Evolutionary conservation across 35 echinoderm and acorn worm genomes (phyloP).

Genomic region (Apostichopus parvimensis): DNA sequence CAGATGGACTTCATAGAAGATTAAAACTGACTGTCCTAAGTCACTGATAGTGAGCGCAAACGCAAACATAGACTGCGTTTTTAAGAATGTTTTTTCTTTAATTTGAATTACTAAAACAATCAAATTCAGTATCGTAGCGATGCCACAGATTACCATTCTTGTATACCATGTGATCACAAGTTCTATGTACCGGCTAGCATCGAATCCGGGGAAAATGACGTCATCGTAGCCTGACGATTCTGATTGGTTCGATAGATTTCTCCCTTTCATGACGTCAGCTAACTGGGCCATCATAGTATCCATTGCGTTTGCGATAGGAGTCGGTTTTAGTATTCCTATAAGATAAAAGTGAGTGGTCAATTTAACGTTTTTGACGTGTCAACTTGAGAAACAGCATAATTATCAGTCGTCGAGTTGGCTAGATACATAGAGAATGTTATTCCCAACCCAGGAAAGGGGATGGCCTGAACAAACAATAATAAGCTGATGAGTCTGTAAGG

Average conservation of each 20-base stretch:
- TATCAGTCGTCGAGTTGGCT: no score
- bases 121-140: not conserved
- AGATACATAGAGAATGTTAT: no score
- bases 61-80: conserved; percentile 7
- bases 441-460: no score
- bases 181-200: not conserved
- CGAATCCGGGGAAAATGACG: not conserved
- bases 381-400: no score
- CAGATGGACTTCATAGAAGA: not conserved
- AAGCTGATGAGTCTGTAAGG: no score
- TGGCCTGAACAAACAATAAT: no score
- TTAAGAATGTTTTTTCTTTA: not conserved
- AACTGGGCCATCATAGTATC: not conserved
- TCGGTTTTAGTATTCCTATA: no score
- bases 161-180: not conserved
- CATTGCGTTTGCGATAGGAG: no score
- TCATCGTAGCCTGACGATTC: not conserved
- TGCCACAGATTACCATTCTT: not conserved
- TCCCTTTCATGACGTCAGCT: not conserved
- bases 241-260: not conserved
- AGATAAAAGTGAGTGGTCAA: no score
- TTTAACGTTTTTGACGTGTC: no score
- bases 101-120: not conserved
- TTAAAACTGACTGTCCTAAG: not conserved
- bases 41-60: conserved; percentile 6